Evolutionary conservation across 2,888 invertebrate genomes (phyloP).

Genomic region (Augiades crinisus): DNA sequence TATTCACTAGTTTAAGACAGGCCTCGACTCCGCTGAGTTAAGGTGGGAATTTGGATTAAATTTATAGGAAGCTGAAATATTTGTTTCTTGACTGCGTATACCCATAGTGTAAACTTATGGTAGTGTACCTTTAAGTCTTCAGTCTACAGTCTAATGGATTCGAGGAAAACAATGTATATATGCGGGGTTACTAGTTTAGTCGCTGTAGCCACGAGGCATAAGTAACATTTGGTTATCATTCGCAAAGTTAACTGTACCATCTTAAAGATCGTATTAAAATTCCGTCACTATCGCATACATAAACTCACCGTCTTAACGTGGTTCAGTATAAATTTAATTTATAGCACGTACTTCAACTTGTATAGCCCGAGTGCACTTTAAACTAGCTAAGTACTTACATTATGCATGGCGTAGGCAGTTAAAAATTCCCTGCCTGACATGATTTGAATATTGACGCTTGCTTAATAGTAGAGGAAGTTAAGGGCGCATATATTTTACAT

Average conservation of each 20-base stretch:
- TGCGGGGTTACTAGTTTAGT: no score
- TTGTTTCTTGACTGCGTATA: no score
- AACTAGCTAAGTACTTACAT: constrained; percentile 21
- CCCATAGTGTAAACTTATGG: no score
- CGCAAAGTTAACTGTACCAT: no score
- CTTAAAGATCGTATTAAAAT: no score
- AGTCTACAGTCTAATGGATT: no score
- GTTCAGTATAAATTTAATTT: constrained; percentile 16
- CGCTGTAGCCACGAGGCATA: no score
- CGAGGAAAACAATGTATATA: no score
- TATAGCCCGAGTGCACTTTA: constrained; percentile 18
- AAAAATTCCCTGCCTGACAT: constrained; percentile 22
- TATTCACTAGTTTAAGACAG: constrained; percentile 11
- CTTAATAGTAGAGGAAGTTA: constrained; percentile 13
- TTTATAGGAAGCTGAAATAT: neutral
- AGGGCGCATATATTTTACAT: constrained; percentile 6
- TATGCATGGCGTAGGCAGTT: constrained; percentile 22
- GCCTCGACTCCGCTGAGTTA: neutral
- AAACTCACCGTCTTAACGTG: neutral
- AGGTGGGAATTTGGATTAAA: neutral
- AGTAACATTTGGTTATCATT: no score
- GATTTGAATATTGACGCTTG: constrained; percentile 24
- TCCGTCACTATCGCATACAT: neutral
- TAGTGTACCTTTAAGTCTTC: no score
- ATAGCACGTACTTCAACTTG: constrained; percentile 15